Evolutionary conservation across 2,113 vertebrate genomes (phyloP).

Genomic region (Arenaria interpres): DNA sequence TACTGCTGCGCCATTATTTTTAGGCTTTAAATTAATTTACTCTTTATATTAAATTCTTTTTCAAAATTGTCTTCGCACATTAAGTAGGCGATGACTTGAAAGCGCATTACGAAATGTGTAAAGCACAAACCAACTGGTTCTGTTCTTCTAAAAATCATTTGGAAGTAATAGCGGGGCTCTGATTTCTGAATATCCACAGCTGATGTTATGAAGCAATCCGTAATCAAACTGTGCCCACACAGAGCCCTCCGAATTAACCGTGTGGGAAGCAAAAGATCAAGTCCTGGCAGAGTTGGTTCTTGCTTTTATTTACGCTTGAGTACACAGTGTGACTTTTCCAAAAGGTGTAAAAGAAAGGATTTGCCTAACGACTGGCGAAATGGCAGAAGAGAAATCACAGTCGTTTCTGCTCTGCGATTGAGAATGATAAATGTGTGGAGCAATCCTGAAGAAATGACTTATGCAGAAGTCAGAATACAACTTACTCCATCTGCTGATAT

Average conservation of each 20-base stretch:
- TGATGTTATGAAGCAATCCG: background rate
- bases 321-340: background rate
- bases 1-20: slow-evolving; percentile 35
- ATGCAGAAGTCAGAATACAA: background rate
- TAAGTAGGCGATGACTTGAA: slow-evolving; percentile 5
- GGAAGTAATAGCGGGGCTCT: background rate
- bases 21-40: slow-evolving; percentile 41
- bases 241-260: background rate
- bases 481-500: background rate
- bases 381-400: background rate
- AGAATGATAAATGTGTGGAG: background rate
- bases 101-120: background rate
- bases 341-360: slow-evolving; percentile 20
- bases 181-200: slow-evolving; percentile 2
- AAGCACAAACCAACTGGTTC: slow-evolving; percentile 31
- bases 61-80: slow-evolving; percentile 9
- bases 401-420: background rate
- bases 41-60: slow-evolving; percentile 30
- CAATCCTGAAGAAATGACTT: background rate
- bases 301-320: slow-evolving; percentile 32
- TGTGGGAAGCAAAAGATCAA: slow-evolving; percentile 52
- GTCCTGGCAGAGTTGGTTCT: background rate
- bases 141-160: background rate
- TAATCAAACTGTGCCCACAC: slow-evolving; percentile 45
- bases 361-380: background rate